Conservation (phyloP, 2,888 invertebrate genomes). For the Tubulanus polymorphus region DNA sequence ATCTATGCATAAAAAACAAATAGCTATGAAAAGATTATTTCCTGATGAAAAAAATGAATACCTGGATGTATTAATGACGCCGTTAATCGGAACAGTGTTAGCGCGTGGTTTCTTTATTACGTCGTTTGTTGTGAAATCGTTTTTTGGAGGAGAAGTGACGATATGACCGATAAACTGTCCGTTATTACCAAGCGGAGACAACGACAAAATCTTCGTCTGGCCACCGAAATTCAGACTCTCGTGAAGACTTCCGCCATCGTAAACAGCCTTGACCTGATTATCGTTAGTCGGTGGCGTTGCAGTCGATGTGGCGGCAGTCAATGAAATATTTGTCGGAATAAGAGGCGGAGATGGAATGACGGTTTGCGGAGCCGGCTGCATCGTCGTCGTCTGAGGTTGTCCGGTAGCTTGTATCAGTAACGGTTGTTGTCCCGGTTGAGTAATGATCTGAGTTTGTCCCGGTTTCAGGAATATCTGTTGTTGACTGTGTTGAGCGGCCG, state of each 20-base stretch:
- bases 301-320: constrained; percentile 8
- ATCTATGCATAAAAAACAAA: too few relatives aligned
- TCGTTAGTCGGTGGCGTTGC: constrained; percentile 11
- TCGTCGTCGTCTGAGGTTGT: not conserved
- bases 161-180: too few relatives aligned
- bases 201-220: constrained; percentile 12
- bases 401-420: not conserved
- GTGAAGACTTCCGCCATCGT: constrained; percentile 24
- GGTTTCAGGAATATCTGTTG: not conserved
- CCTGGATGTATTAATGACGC: not conserved
- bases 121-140: too few relatives aligned
- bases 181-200: not conserved
- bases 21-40: too few relatives aligned
- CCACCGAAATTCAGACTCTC: constrained; percentile 25
- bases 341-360: constrained; percentile 7
- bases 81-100: not conserved
- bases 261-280: constrained; percentile 12
- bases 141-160: too few relatives aligned
- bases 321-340: constrained; percentile 4
- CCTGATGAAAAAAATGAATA: too few relatives aligned
- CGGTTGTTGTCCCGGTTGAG: not conserved
- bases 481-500: not conserved
- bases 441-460: not conserved
- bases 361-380: constrained; percentile 17
- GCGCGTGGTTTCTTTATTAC: not conserved